Evolutionary conservation across 2,888 invertebrate species (phyloP), one percentile per base, ranked within the genome.

Genomic region (Drosophila helvetica): DNA sequence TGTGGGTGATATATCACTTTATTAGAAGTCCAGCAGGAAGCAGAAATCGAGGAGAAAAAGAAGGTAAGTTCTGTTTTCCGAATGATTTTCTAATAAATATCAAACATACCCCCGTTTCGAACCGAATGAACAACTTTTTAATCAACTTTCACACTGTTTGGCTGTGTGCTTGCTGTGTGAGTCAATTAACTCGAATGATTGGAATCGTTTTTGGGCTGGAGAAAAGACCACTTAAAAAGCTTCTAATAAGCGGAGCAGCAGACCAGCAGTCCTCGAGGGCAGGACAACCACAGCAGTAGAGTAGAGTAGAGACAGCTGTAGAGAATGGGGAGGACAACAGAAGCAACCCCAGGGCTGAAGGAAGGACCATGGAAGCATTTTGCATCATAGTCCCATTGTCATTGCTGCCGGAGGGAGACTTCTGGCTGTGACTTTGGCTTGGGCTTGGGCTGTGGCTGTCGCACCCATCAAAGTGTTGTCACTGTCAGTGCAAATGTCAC

Each of bases 401-500:
- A 59, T 72, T 71, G 70, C 62, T 63, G 63, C 65, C 74, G 64
- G 72, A 67, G 77, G 38, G 15, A 38, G 38, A 38, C 38, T 38
- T 38, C 38, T 38, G 38, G 7, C 38, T n/a, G 38, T 38, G 58
- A 53, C 55, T 55, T 47, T 47, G 59, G 61, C 65, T 46, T 53
- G 33, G 70, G 56, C 71, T 58, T 53, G 33, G 70, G 45, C 58
- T n/a, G 15, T 68, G 80, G 72, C 50, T 56, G 65, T 73, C 69
- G 72, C 73, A 57, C 84, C 86, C 91, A 91, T 91, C 91, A 91
- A 91, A 91, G 91, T 90, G 89, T 90, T 91, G 91, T 91, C 91
- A 91, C 90, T 91, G 90, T 90, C 91, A 90, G 89, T 89, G 90
- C 88, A 79, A 89, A 89, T 90, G 89, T 86, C 91, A 90, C 77